phyloP scores from a whole-genome alignment of 2,888 invertebrate species.

The Creontiades dilutus region DNA sequence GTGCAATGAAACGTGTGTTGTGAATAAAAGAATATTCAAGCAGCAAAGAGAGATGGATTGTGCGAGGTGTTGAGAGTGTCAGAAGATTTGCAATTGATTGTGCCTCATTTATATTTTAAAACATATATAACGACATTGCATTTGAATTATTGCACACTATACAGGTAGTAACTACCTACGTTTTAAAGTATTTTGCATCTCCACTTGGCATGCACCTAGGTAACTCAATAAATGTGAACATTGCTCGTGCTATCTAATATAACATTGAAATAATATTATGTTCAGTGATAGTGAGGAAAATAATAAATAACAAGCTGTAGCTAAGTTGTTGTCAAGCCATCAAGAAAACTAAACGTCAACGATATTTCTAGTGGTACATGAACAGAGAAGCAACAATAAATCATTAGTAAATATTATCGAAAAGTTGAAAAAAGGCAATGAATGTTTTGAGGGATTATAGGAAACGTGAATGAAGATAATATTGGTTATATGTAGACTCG shows the following conservation, averaged over 20 bases:
- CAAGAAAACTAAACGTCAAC: conserved; percentile 40
- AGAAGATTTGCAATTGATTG: not conserved
- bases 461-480: conserved; percentile 48
- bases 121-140: not conserved
- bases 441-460: conserved; percentile 45
- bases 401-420: conserved; percentile 25
- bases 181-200: conserved; percentile 12
- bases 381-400: conserved; percentile 17
- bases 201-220: conserved; percentile 29
- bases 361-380: conserved; percentile 29
- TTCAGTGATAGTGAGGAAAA: conserved; percentile 22
- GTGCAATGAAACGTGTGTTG: not conserved
- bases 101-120: not conserved
- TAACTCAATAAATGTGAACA: conserved; percentile 17
- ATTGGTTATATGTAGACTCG: conserved; percentile 40
- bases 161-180: not conserved
- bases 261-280: not conserved
- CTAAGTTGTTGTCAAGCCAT: conserved; percentile 45
- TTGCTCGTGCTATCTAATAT: conserved; percentile 56
- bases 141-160: not conserved
- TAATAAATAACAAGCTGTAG: conserved; percentile 50
- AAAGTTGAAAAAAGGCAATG: conserved; percentile 41
- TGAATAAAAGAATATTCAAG: conserved; percentile 14
- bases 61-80: conserved; percentile 10
- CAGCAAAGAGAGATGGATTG: not conserved